Base-by-base conservation (phyloP, 2,888 invertebrate genomes). In the Cheilosia vernalis region DNA sequence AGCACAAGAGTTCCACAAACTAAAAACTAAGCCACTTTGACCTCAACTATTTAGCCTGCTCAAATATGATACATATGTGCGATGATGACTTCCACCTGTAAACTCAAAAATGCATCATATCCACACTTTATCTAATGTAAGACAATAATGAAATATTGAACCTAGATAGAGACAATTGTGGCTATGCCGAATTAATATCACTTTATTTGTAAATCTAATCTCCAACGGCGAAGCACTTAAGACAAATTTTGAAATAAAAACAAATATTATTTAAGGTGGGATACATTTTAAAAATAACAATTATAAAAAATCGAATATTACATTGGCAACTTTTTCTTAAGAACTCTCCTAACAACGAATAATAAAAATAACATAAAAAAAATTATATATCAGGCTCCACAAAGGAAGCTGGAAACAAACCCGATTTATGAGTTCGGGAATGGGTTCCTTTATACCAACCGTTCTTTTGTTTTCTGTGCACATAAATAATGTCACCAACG, bases 391-490 rank as follows among this genome's bases (percentile, higher is more conserved):
- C 92, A 51, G 95, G 94, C 91, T 97, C 96, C 15, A 98, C 98
- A 93, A 98, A 98, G 90, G 97, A 98, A 63, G 98, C 97, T 2
- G 98, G 98, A 93, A 98, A 98, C 53, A 98, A 94, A n/a, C 98
- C 98, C 4, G 97, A 97, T 88, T 97, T 96, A 44, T 98, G 98
- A 1, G 97, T 98, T 73, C 97, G 94, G 88, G 97, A 96, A 88
- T 97, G 94, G 0, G 97, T 98, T 21, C 98, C 98, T 91, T 98
- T 98, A 92, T 96, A 98, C 98, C 98, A 98, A 60, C 98, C 98
- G 90, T 98, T 98, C 66, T 98, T 98, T 67, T 98, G 95, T 90
- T 98, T 98, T 89, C 96, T 96, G 89, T 97, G 96, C 21, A 98
- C 98, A 88, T 97, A 95, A 87, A 98, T 97, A 73, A 98, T 95